Conservation (phyloP, 2,888 invertebrate genomes). For the Ichneumoninae sp. region DNA sequence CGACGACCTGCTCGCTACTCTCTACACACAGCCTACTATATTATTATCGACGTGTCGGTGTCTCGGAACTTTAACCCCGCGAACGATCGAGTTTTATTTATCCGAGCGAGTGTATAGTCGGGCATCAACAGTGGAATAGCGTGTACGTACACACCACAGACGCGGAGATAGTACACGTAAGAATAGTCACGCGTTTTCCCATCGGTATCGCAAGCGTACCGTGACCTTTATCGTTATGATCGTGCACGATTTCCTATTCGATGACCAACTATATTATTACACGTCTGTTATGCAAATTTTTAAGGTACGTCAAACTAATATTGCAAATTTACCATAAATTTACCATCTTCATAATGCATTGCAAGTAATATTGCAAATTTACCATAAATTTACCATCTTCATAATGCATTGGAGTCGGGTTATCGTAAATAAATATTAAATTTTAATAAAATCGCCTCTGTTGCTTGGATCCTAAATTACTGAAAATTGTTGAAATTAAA, state of each 20-base stretch:
- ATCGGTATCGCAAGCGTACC: constrained; percentile 24
- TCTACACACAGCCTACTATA: background rate
- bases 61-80: constrained; percentile 40
- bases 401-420: too few relatives aligned
- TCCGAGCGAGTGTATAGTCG: background rate
- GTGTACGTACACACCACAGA: constrained; percentile 6
- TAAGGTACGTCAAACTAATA: background rate
- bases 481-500: background rate
- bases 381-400: background rate
- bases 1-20: background rate
- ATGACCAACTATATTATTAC: background rate
- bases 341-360: too few relatives aligned
- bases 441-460: background rate
- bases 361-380: background rate
- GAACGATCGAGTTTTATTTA: constrained; percentile 30
- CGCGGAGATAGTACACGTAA: background rate
- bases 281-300: constrained; percentile 9
- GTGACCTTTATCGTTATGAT: constrained; percentile 34
- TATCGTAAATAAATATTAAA: too few relatives aligned
- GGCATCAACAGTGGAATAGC: background rate
- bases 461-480: too few relatives aligned
- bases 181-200: constrained; percentile 18
- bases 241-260: constrained; percentile 18
- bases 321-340: background rate
- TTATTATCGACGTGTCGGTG: background rate